Percentiles rank a stretch among this genome's conserved stretches.
phyloP scores from a whole-genome alignment of 1,140 invertebrate species.

The Atta colombica region DNA sequence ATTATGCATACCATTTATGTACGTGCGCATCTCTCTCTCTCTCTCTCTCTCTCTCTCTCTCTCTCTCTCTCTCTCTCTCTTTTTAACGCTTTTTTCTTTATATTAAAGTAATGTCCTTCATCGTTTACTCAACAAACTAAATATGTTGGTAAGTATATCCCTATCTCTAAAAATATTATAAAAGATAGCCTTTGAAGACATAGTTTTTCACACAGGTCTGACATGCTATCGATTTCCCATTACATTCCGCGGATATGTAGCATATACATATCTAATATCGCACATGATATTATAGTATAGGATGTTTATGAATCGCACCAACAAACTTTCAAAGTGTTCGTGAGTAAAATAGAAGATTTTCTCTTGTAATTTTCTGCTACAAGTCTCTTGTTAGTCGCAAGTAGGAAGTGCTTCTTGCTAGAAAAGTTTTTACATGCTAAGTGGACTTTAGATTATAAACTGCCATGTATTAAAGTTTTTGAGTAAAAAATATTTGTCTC shows the following conservation, averaged over 20 bases:
- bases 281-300: slow-evolving; percentile 30
- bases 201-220: slow-evolving; percentile 47
- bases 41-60: background rate
- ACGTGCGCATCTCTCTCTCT: background rate
- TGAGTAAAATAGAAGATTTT: slow-evolving; percentile 27
- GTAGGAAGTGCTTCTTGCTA: background rate
- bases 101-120: slow-evolving; percentile 39
- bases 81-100: slow-evolving; percentile 29
- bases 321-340: background rate
- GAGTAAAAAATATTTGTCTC: slow-evolving; percentile 6
- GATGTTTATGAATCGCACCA: slow-evolving; percentile 35
- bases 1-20: slow-evolving; percentile 32
- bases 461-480: background rate
- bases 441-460: background rate
- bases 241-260: slow-evolving; percentile 55
- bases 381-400: slow-evolving; percentile 7
- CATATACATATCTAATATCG: slow-evolving; percentile 42
- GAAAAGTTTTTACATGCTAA: slow-evolving; percentile 2
- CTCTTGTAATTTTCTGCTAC: background rate
- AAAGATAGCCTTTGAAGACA: slow-evolving; percentile 52
- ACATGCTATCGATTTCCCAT: slow-evolving; percentile 60
- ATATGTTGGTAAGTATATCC: slow-evolving; percentile 52
- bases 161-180: slow-evolving; percentile 62
- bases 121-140: slow-evolving; percentile 48
- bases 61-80: background rate